A percentile compares a stretch with the other conserved stretches of the same genome.
Conservation (phyloP, 2,113 vertebrate species). For the Synodontis membranacea region DNA sequence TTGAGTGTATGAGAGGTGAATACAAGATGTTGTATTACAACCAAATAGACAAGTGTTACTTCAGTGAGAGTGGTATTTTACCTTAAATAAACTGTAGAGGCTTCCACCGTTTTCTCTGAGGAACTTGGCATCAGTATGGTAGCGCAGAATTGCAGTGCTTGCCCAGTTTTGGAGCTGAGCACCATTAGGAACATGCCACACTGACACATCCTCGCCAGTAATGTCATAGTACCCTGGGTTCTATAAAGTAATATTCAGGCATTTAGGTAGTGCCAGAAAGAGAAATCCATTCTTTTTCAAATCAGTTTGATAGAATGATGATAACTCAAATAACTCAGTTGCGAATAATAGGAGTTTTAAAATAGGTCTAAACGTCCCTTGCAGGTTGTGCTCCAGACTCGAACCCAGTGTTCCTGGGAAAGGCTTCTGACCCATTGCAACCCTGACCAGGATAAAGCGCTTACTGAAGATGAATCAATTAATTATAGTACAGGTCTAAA, state of each 20-base stretch:
- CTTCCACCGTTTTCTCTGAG: constrained; percentile 47
- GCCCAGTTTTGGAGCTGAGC: constrained; percentile 39
- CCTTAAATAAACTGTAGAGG: constrained; percentile 54
- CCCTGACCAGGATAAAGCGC: neutral
- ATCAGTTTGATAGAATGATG: neutral
- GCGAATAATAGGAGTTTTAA: neutral
- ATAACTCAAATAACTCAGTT: neutral
- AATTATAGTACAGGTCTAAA: neutral
- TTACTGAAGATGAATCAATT: neutral
- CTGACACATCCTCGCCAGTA: constrained; percentile 43
- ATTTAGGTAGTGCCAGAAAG: neutral
- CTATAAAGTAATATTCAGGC: constrained; percentile 4
- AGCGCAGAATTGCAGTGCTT: constrained; percentile 45
- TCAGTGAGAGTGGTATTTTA: constrained; percentile 5
- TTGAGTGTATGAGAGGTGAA: neutral
- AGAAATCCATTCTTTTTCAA: neutral
- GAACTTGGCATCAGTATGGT: constrained; percentile 53
- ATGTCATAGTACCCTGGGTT: constrained; percentile 58
- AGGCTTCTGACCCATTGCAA: neutral
- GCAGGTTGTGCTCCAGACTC: neutral
- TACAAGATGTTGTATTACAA: neutral
- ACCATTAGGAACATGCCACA: constrained; percentile 56
- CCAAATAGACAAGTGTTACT: neutral
- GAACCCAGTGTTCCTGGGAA: neutral
- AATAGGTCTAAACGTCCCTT: neutral